These are phyloP conservation scores for Empis stercorea DNA, from an alignment of 2,888 invertebrate genomes.

Conservation along the genomic window DNA sequence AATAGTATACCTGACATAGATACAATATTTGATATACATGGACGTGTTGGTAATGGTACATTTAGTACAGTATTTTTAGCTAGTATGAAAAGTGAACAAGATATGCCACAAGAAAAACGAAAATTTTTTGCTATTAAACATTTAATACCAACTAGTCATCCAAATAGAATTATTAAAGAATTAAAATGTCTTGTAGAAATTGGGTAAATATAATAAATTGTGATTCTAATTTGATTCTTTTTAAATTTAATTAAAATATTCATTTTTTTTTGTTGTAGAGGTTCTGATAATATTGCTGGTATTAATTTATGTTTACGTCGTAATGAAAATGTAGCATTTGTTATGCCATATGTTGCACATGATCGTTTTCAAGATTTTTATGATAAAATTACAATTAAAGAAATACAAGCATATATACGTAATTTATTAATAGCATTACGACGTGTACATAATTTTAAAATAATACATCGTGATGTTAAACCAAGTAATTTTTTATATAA, in stretches of 20 bases:
- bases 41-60: slow-evolving; percentile 70
- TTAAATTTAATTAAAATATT: too few species aligned
- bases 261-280: slow-evolving; percentile 45
- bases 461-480: slow-evolving; percentile 84
- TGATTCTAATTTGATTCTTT: too few species aligned
- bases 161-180: slow-evolving; percentile 67
- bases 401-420: slow-evolving; percentile 65
- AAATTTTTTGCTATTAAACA: slow-evolving; percentile 73
- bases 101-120: slow-evolving; percentile 36
- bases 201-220: too few species aligned
- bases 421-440: slow-evolving; percentile 65
- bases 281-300: slow-evolving; percentile 67
- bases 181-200: slow-evolving; percentile 63
- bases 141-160: slow-evolving; percentile 76
- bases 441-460: slow-evolving; percentile 68
- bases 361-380: slow-evolving; percentile 68
- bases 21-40: slow-evolving; percentile 51
- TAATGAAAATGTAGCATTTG: slow-evolving; percentile 67
- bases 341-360: slow-evolving; percentile 82
- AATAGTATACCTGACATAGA: slow-evolving; percentile 45
- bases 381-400: slow-evolving; percentile 50
- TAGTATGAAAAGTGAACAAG: slow-evolving; percentile 39
- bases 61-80: slow-evolving; percentile 80
- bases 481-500: slow-evolving; percentile 86
- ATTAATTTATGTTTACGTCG: slow-evolving; percentile 65